These are phyloP conservation scores for Drosophila meridionalis DNA, from an alignment of 2,888 invertebrate genomes.

Conservation along the genomic window DNA sequence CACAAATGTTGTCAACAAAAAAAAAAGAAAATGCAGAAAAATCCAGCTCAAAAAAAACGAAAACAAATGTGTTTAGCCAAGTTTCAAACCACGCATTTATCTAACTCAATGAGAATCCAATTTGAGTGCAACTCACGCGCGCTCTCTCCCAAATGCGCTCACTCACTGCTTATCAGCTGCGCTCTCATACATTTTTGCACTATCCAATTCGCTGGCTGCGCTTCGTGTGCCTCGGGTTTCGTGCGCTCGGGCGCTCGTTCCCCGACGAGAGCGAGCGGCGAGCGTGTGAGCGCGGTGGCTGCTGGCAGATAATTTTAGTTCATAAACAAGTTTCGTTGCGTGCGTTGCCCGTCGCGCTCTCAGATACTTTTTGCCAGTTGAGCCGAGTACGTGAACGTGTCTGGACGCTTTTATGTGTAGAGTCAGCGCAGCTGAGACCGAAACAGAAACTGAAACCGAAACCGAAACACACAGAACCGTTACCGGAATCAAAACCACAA, in stretches of 20 bases:
- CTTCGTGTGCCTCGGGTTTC: slow-evolving; percentile 28
- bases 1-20: slow-evolving; percentile 3
- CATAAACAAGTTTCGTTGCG: slow-evolving; percentile 59
- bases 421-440: slow-evolving; percentile 6
- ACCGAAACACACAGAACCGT: not conserved
- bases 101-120: slow-evolving; percentile 72
- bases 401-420: slow-evolving; percentile 56
- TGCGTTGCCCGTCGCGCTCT: slow-evolving; percentile 49
- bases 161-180: slow-evolving; percentile 37
- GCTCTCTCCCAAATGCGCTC: not conserved
- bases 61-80: slow-evolving; percentile 33
- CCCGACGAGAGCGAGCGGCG: slow-evolving; percentile 7
- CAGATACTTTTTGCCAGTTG: slow-evolving; percentile 72
- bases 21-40: slow-evolving; percentile 16
- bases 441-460: slow-evolving; percentile 13
- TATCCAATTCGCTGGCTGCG: slow-evolving; percentile 35
- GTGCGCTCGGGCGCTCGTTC: slow-evolving; percentile 21
- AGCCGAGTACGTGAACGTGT: slow-evolving; percentile 73
- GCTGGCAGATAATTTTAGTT: slow-evolving; percentile 39
- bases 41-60: not conserved
- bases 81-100: slow-evolving; percentile 60
- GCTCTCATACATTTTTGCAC: slow-evolving; percentile 45
- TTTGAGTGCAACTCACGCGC: slow-evolving; percentile 43
- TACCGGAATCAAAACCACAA: slow-evolving; percentile 5
- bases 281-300: slow-evolving; percentile 18